Conservation (phyloP, 1,140 invertebrate species). For the Drosophila novamexicana region DNA sequence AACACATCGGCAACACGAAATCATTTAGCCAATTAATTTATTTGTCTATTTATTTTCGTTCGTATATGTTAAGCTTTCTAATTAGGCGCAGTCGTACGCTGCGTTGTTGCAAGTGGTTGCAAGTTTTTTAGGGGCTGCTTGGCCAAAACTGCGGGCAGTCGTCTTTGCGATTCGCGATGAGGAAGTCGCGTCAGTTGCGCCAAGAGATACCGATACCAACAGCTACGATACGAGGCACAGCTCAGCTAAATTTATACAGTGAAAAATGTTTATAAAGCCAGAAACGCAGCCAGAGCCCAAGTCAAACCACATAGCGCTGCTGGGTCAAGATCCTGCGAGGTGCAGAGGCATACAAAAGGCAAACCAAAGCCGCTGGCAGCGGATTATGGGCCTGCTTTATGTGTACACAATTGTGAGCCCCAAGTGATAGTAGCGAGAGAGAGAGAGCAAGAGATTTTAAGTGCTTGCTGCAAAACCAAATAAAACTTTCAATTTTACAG, state of each 20-base stretch:
- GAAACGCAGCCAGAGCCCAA: constrained; percentile 36
- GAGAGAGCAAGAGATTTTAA: not conserved
- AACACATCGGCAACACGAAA: constrained; percentile 63
- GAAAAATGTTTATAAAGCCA: constrained; percentile 70
- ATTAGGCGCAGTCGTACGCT: constrained; percentile 38
- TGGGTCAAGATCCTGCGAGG: constrained; percentile 43
- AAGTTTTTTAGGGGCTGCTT: constrained; percentile 74
- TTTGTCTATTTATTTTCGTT: constrained; percentile 67
- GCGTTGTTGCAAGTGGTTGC: constrained; percentile 40
- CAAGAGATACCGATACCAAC: constrained; percentile 48
- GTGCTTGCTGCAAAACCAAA: constrained; percentile 12
- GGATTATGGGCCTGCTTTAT: constrained; percentile 68
- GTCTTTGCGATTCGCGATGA: constrained; percentile 80
- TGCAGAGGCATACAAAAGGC: constrained; percentile 20
- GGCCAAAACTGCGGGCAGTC: constrained; percentile 68
- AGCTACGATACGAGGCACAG: constrained; percentile 12
- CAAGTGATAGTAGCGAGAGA: not conserved
- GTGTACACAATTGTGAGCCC: constrained; percentile 75
- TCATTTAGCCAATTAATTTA: constrained; percentile 76
- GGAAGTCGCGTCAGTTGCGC: constrained; percentile 65
- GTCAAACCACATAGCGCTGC: constrained; percentile 36
- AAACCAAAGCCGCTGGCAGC: constrained; percentile 26
- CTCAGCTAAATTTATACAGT: constrained; percentile 8
- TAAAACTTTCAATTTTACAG: constrained; percentile 53
- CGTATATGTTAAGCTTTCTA: constrained; percentile 77